Evolutionary conservation across 2,888 invertebrate species (phyloP), one percentile per base, ranked within the genome.

Genomic region (Melipona beecheii): DNA sequence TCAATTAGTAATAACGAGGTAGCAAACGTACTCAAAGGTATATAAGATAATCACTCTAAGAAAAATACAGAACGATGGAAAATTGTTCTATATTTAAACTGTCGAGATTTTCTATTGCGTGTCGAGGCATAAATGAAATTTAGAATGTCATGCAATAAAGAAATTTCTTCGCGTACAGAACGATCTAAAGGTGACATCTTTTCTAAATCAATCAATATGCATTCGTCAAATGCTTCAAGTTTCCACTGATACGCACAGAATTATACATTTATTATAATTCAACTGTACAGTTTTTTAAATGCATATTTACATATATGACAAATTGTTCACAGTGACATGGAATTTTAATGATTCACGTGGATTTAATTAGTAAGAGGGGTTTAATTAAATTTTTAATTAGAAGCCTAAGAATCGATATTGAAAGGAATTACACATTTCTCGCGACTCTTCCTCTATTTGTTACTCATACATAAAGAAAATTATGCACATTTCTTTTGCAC

Each of bases 131-230:
- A 68, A 65, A 66, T 54, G 15, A 62, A 75, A 56, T 81, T 62
- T 27, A 43, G 21, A 49, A 43, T 43, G 21, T 56, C n/a, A 27
- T 49, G 65, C 19, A 43, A 6, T 21, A 27, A 31, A 66, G 71
- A 78, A 78, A 78, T 68, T 78, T 24, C 2, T 49, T 50, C n/a
- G 70, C 50, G 24, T 36, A 11, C 21, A 2, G 27, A 31, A 58
- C 49, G 43, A 49, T 50, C 21, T 9, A 43, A 43, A 78, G 66
- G 64, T 78, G 75, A 75, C 58, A 78, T 71, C 17, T 31, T n/a
- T 15, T 31, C 31, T 31, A 31, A 3, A 31, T 6, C 54, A 50
- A 52, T 31, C 24, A 70, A 73, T 68, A 24, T 17, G 15, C 11
- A n/a, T 79, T 75, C 31, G 13, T 27, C 13, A 17, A 27, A 6